These are phyloP conservation scores for Peromyscus californicus DNA, from an alignment of 2,113 vertebrate genomes.

Conservation along the genomic window DNA sequence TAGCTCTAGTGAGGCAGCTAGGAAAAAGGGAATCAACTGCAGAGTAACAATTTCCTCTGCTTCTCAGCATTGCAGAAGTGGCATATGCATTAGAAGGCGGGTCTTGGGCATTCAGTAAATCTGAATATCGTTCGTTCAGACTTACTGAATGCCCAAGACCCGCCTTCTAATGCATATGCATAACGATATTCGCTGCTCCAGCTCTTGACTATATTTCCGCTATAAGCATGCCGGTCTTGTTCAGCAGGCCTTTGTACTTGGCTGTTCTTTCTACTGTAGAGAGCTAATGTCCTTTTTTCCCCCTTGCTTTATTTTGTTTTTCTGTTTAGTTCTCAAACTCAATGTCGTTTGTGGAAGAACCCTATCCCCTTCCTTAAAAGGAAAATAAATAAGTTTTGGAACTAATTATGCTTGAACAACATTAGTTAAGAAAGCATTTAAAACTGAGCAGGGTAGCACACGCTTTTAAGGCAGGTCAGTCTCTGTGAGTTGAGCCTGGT, in stretches of 20 bases:
- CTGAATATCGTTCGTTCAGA: too few relatives aligned
- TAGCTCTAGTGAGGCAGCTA: not conserved
- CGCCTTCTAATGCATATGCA: too few relatives aligned
- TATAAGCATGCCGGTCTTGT: not conserved
- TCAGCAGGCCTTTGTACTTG: not conserved
- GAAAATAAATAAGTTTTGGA: not conserved
- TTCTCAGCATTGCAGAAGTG: not conserved
- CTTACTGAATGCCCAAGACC: too few relatives aligned
- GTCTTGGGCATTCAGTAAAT: not conserved
- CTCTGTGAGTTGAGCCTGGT: not conserved
- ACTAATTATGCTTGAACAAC: not conserved
- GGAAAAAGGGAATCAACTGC: not conserved
- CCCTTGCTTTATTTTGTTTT: not conserved
- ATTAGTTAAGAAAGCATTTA: not conserved
- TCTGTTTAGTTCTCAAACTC: not conserved
- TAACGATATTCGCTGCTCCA: not conserved
- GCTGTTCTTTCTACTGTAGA: not conserved
- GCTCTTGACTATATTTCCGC: not conserved
- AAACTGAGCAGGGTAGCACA: not conserved
- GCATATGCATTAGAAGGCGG: not conserved
- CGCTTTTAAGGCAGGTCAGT: not conserved
- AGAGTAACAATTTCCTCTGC: not conserved
- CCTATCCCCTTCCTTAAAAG: not conserved
- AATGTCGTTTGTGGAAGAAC: not conserved
- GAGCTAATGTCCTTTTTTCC: too few relatives aligned